These are phyloP conservation scores for Callopanchax toddi DNA, from an alignment of 2,113 vertebrate genomes.

Conservation along the genomic window DNA sequence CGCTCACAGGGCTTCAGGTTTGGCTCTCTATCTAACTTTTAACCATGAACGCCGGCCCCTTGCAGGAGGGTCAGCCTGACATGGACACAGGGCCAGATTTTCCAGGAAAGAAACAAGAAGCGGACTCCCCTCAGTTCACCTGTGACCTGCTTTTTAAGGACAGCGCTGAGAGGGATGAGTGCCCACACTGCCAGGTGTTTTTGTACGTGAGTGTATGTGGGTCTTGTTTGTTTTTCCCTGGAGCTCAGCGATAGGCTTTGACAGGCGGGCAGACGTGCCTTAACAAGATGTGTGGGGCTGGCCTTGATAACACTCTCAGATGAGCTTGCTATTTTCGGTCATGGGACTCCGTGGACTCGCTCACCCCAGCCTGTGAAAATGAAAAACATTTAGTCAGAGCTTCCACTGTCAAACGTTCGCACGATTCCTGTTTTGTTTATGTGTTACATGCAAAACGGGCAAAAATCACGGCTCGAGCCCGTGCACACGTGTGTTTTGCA, in stretches of 20 bases:
- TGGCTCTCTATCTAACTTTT: slow-evolving; percentile 49
- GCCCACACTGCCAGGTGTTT: slow-evolving; percentile 49
- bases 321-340: slow-evolving; percentile 67
- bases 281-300: slow-evolving; percentile 71
- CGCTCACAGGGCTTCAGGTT: slow-evolving; percentile 16
- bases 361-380: slow-evolving; percentile 59
- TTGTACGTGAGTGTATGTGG: slow-evolving; percentile 38
- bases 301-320: slow-evolving; percentile 64
- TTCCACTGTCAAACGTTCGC: slow-evolving; percentile 32
- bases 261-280: slow-evolving; percentile 68
- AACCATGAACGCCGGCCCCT: slow-evolving; percentile 25
- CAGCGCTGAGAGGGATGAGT: slow-evolving; percentile 46
- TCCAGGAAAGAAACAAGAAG: slow-evolving; percentile 30
- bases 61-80: slow-evolving; percentile 40
- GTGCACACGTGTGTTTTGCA: slow-evolving; percentile 16
- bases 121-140: slow-evolving; percentile 49
- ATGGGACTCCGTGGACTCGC: slow-evolving; percentile 60
- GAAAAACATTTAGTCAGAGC: slow-evolving; percentile 53
- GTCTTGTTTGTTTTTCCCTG: slow-evolving; percentile 64
- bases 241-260: slow-evolving; percentile 58
- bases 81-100: slow-evolving; percentile 10
- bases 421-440: not conserved
- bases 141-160: slow-evolving; percentile 69
- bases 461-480: not conserved
- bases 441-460: not conserved